Evolutionary conservation across 2,888 invertebrate genomes (phyloP).

Genomic region (Macrostomum cliftonense): DNA sequence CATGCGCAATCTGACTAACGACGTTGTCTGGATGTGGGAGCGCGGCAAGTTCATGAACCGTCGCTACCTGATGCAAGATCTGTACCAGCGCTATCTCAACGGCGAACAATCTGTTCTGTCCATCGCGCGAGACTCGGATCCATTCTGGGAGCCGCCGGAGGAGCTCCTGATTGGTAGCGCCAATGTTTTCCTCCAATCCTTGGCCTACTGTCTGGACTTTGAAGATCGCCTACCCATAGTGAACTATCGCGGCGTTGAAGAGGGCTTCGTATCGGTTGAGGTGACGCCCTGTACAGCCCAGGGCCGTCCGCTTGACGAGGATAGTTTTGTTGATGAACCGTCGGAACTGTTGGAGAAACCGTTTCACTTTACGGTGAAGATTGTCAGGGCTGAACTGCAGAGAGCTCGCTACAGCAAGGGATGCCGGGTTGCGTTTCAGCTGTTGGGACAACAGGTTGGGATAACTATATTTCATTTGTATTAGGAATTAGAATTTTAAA

Average conservation of each 20-base stretch:
- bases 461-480: not conserved
- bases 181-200: slow-evolving; percentile 33
- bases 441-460: too few species aligned
- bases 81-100: slow-evolving; percentile 33
- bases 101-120: slow-evolving; percentile 24
- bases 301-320: slow-evolving; percentile 29
- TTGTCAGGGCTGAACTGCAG: not conserved
- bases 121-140: slow-evolving; percentile 29
- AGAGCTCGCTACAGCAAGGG: slow-evolving; percentile 4
- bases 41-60: slow-evolving; percentile 37
- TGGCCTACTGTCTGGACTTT: slow-evolving; percentile 34
- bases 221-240: slow-evolving; percentile 31
- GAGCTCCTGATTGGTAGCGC: slow-evolving; percentile 33
- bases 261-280: slow-evolving; percentile 26
- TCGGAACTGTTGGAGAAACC: slow-evolving; percentile 27
- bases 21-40: slow-evolving; percentile 37
- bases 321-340: slow-evolving; percentile 33
- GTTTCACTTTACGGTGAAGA: slow-evolving; percentile 31
- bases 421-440: slow-evolving; percentile 26
- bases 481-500: slow-evolving; percentile 2
- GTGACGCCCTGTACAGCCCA: slow-evolving; percentile 27
- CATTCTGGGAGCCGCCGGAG: slow-evolving; percentile 38
- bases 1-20: slow-evolving; percentile 34
- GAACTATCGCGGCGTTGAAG: slow-evolving; percentile 36
- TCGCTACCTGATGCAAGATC: slow-evolving; percentile 35